phyloP scores from a whole-genome alignment of 2,888 invertebrate species.

The Syritta pipiens region DNA sequence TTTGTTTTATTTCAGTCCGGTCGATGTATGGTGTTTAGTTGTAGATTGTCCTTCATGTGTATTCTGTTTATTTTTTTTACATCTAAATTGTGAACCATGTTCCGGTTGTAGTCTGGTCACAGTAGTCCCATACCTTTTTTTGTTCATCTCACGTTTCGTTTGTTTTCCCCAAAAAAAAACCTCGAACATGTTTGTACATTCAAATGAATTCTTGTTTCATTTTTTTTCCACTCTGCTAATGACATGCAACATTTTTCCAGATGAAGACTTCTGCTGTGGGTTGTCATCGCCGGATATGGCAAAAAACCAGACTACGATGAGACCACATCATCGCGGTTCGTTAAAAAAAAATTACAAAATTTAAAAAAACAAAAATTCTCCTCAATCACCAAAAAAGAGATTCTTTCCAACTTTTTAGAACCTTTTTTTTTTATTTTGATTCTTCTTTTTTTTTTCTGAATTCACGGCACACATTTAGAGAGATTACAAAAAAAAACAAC shows the following conservation, averaged over 20 bases:
- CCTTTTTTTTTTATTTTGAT: slow-evolving; percentile 28
- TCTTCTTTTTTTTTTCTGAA: slow-evolving; percentile 17
- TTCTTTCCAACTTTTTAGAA: no score
- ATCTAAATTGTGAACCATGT: no score
- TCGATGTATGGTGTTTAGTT: no score
- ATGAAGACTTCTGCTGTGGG: slow-evolving; percentile 94
- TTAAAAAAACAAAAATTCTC: slow-evolving; percentile 3
- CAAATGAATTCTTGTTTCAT: no score
- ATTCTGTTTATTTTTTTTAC: no score
- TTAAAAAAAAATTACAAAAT: slow-evolving; percentile 66
- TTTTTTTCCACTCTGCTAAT: slow-evolving; percentile 54
- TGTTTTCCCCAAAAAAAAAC: slow-evolving; percentile 22
- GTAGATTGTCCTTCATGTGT: no score
- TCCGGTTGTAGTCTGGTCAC: no score
- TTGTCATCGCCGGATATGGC: slow-evolving; percentile 89
- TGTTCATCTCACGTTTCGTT: slow-evolving; percentile 30
- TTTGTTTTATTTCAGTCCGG: no score
- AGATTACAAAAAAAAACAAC: neutral
- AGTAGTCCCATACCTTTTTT: no score
- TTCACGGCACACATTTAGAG: slow-evolving; percentile 14
- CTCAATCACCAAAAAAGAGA: neutral
- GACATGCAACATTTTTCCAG: slow-evolving; percentile 81
- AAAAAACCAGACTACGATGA: slow-evolving; percentile 82
- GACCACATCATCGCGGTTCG: slow-evolving; percentile 79
- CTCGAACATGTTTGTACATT: slow-evolving; percentile 46